phyloP scores from a whole-genome alignment of 2,797 vertebrate genomes.

The Thamnophis elegans region DNA sequence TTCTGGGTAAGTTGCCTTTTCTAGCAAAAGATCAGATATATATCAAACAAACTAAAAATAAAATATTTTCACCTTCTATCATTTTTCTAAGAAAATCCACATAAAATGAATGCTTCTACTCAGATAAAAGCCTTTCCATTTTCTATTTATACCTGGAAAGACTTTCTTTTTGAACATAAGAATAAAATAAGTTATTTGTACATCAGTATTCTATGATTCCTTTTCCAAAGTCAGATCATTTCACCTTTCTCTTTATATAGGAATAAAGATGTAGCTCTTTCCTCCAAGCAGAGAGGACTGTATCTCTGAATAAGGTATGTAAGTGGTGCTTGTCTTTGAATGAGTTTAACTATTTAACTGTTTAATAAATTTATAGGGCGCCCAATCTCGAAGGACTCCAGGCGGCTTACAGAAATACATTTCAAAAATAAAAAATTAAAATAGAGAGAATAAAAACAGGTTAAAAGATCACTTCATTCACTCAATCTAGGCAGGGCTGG shows the following conservation, averaged over 20 bases:
- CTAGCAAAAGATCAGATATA: background rate
- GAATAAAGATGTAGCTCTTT: background rate
- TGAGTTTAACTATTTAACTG: too few relatives aligned
- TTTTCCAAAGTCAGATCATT: background rate
- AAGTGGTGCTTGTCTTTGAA: background rate
- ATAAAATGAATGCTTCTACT: background rate
- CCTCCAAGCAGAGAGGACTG: background rate
- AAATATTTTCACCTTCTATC: background rate
- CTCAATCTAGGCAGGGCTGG: too few relatives aligned
- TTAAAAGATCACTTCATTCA: too few relatives aligned
- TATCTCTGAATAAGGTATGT: background rate
- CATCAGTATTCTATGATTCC: background rate
- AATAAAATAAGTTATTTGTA: background rate
- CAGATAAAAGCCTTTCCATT: background rate
- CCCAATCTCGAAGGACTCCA: too few relatives aligned
- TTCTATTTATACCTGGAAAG: background rate
- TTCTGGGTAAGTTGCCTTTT: background rate
- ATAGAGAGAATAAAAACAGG: too few relatives aligned
- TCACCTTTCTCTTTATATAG: background rate
- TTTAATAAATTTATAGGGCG: too few relatives aligned
- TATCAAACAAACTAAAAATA: background rate
- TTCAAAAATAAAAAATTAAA: too few relatives aligned
- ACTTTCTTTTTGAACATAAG: background rate
- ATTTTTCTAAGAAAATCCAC: background rate
- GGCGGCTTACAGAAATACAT: too few relatives aligned